Evolutionary conservation across 1,140 invertebrate genomes (phyloP).

Genomic region (Octopus sinensis): DNA sequence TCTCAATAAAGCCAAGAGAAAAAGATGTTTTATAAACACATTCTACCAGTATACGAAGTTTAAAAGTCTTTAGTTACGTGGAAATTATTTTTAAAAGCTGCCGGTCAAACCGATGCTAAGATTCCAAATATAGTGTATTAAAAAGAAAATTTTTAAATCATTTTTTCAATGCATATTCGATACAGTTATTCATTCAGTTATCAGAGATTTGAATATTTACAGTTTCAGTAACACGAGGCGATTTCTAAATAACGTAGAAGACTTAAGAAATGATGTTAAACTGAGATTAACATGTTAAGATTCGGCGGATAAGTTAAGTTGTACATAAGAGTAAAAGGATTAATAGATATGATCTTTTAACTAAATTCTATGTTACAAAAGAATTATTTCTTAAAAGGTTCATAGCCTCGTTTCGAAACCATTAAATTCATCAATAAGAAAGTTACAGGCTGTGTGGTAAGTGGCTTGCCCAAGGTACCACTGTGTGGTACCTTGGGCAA

Average conservation of each 20-base stretch:
- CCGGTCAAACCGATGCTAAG: no score
- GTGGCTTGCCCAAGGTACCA: no score
- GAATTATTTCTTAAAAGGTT: constrained; percentile 2
- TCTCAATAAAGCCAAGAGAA: no score
- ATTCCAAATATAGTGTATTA: background rate
- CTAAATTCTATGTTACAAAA: background rate
- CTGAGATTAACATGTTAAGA: constrained; percentile 5
- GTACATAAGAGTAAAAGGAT: background rate
- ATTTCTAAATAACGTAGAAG: constrained; percentile 2
- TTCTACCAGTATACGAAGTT: no score
- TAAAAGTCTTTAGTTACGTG: no score
- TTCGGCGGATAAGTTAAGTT: background rate
- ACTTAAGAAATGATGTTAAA: background rate
- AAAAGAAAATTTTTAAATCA: background rate
- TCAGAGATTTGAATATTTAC: background rate
- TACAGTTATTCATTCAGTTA: background rate
- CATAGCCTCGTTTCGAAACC: background rate
- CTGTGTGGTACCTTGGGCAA: no score
- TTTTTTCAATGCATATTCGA: background rate
- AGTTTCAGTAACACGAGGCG: background rate
- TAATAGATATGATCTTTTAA: constrained; percentile 8
- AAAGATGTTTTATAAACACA: no score
- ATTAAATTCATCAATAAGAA: background rate
- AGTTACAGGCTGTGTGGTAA: background rate
- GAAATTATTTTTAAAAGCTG: no score